Conservation (phyloP, 1,140 invertebrate genomes). For the Lordiphosa mommai region DNA sequence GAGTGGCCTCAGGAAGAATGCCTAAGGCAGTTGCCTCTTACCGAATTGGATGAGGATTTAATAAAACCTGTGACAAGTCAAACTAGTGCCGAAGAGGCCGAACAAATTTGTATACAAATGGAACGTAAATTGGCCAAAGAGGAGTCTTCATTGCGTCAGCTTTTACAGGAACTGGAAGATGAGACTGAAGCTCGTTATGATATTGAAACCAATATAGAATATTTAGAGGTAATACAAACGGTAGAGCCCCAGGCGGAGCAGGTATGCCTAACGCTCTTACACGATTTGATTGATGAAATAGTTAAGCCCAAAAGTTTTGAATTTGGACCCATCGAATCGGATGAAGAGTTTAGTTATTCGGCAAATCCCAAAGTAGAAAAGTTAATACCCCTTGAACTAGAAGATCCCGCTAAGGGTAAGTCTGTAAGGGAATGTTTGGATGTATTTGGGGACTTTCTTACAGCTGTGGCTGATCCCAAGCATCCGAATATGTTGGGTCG, state of each 20-base stretch:
- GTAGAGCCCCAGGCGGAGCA: background rate
- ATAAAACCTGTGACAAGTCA: background rate
- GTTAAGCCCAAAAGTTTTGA: conserved; percentile 36
- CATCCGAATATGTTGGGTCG: background rate
- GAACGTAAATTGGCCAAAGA: conserved; percentile 38
- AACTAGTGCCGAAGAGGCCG: conserved; percentile 27
- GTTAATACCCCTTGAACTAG: conserved; percentile 24
- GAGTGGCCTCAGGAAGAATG: conserved; percentile 45
- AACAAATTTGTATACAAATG: conserved; percentile 26
- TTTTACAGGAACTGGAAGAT: conserved; percentile 55
- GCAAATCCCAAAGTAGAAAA: conserved; percentile 31
- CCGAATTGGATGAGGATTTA: background rate
- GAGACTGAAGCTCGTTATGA: conserved; percentile 26
- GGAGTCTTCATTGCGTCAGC: conserved; percentile 28
- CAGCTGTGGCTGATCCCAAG: conserved; percentile 9
- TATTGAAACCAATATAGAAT: conserved; percentile 14
- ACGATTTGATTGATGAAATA: conserved; percentile 45
- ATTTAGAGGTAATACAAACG: background rate
- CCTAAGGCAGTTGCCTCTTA: conserved; percentile 27
- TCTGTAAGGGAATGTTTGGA: conserved; percentile 51
- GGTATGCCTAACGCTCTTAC: conserved; percentile 23
- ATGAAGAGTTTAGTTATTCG: conserved; percentile 62
- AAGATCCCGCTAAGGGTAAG: conserved; percentile 50
- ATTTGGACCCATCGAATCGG: conserved; percentile 54
- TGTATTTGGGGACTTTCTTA: conserved; percentile 36